Percentiles rank a stretch among this genome's conserved stretches.
These are phyloP conservation scores for Drosophila mayaguana DNA, from an alignment of 2,888 invertebrate genomes.

Conservation along the genomic window DNA sequence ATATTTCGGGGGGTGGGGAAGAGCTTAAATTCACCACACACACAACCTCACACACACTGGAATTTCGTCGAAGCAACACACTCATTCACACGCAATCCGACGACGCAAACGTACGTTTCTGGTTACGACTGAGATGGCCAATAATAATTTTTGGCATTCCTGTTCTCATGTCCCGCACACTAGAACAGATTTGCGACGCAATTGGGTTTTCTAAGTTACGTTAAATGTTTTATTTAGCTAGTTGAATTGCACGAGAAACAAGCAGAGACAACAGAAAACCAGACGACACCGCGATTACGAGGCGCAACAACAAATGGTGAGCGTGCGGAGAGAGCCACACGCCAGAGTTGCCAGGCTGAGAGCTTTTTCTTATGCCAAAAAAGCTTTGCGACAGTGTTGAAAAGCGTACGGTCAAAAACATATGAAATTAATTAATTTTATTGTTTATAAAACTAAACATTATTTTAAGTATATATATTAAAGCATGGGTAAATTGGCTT, in stretches of 20 bases:
- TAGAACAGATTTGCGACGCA: conserved; percentile 40
- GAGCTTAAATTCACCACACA: conserved; percentile 74
- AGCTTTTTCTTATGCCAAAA: conserved; percentile 41
- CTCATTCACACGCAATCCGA: conserved; percentile 52
- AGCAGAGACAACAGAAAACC: conserved; percentile 63
- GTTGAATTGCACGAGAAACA: conserved; percentile 54
- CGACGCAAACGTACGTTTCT: conserved; percentile 77
- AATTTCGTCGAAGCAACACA: conserved; percentile 43
- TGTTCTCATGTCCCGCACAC: conserved; percentile 28
- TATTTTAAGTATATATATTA: conserved; percentile 28
- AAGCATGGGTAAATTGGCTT: conserved; percentile 80
- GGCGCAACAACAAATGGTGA: conserved; percentile 69
- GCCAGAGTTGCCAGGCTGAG: conserved; percentile 45
- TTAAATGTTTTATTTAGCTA: conserved; percentile 37
- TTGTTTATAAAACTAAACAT: neutral
- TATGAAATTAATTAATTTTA: conserved; percentile 13
- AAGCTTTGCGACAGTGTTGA: conserved; percentile 50
- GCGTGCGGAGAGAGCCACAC: conserved; percentile 43
- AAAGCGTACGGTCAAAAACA: conserved; percentile 13
- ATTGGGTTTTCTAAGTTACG: conserved; percentile 26
- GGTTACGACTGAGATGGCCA: conserved; percentile 23
- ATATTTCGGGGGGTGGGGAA: conserved; percentile 27
- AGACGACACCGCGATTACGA: conserved; percentile 70
- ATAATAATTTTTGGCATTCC: conserved; percentile 32
- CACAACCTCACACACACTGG: conserved; percentile 43